Base-by-base conservation (phyloP, 2,888 invertebrate species). In the Tanypteryx hageni region DNA sequence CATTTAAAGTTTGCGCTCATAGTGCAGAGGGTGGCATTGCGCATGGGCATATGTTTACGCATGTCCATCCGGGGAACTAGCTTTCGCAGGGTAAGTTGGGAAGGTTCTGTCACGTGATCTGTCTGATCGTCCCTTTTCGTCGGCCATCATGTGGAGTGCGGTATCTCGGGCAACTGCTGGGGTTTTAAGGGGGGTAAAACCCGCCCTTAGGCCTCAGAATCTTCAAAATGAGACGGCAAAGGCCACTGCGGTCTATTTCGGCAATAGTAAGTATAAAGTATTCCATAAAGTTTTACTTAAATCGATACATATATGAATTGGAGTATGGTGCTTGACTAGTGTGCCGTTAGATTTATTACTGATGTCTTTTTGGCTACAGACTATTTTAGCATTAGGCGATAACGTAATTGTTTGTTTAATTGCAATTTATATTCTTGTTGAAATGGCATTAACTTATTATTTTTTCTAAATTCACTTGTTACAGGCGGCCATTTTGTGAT, bases 131-230 rank as follows among this genome's bases (percentile, higher is more conserved):
- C 93, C 93, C 93, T 93, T 94, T 94, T 94, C 94, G 94, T 95
- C 94, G 94, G 94, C 94, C 94, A 96, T 95, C 95, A 96, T 96
- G 96, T 96, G 96, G 95, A 96, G 96, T 94, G 96, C 95, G 94
- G 95, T 96, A 93, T 95, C 96, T 94, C 95, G 96, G 95, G 96
- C 96, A 94, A 96, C 96, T 95, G 94, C 95, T 93, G 96, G 96
- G 93, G 95, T 96, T 94, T 94, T 96, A 93, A 96, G 96, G 95
- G 96, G 95, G 94, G 95, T 96, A 93, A 96, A 96, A 95, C 95
- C 96, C 93, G 94, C 95, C 93, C 94, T 95, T 94, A 94, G 94
- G 93, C 94, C 95, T 83, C 94, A 95, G 93, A 94, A 95, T 93
- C 94, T 95, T 58, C 95, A 95, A 94, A 95, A 95, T 94, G 96